Base-by-base conservation (phyloP, 2,888 invertebrate genomes). In the Darwinula stevensoni region DNA sequence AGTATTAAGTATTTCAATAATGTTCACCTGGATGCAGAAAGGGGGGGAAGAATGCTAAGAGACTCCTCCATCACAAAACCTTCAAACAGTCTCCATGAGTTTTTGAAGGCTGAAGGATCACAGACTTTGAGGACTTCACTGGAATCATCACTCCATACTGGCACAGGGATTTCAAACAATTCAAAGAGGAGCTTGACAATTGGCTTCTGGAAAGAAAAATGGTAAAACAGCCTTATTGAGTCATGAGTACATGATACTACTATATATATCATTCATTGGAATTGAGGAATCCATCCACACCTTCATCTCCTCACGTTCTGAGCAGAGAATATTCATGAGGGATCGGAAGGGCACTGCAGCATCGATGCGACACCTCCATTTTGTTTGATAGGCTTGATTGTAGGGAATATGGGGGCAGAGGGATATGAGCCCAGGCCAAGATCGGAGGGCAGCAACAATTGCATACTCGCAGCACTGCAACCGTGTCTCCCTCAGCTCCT, bases 61-160 rank as follows among this genome's bases (percentile, higher is more conserved):
- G 82, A 86, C 56, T 91, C 91, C 35, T 75, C 72, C 11, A 75
- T 80, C n/a, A 91, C 73, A 49, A 91, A 91, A 18, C 84, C 88
- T 49, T 86, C 84, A 42, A 68, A 69, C 16, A 91, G 54, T 41
- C 74, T 63, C 84, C 86, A 91, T 2, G 68, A 61, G 39, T 82
- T 75, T 50, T 67, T 56, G 39, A 56, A 52, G 29, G 55, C 50
- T 15, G 73, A 70, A 3, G 80, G 78, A 61, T 86, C 80, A 36
- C 82, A 68, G 27, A 78, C 76, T 39, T 71, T 67, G 38, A 88
- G 53, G 2, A 86, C 86, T 26, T 75, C 70, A 29, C 70, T 67
- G 42, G 84, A 71, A 50, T 88, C 82, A 44, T 80, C 80, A 2
- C 82, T 80, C 82, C 82, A 86, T 16, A 45, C 30, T 1, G 84